Base-by-base conservation (phyloP, 2,888 invertebrate species). In the Apoderus coryli region DNA sequence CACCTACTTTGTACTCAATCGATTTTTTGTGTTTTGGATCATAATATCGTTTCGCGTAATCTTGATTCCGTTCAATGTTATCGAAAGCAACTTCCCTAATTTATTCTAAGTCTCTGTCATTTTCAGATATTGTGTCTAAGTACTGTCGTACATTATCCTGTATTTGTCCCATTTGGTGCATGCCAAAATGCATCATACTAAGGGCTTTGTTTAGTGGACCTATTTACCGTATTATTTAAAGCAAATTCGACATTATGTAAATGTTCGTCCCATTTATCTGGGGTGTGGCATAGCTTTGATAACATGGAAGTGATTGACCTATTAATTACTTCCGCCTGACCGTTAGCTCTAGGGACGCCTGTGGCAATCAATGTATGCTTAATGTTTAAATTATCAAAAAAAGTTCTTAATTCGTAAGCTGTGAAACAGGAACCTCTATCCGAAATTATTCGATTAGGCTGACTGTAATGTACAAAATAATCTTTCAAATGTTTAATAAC, bases 131-230 rank as follows among this genome's bases (percentile, higher is more conserved):
- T 13, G 4, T n/a, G 9, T 37, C 29, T 22, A 44, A 19, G 15
- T 31, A 32, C 7, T 36, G 31, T 14, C 32, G 35, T n/a, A 44
- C 5, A 7, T 35, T 29, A 15, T 48, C 46, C 13, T 36, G 13
- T 9, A 40, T 22, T 4, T 33, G 13, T 7, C 44, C 44, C 25
- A 37, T 38, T 27, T 52, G 50, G 25, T 42, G 15, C 11, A 33
- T 33, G 9, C 29, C 33, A 14, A 32, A 32, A 4, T 29, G 12
- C 10, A 31, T 10, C 19, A 33, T 40, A 36, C 44, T 43, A 2
- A 49, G 44, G 1, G 47, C 42, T 27, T 49, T 41, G n/a, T 1
- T 43, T 40, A n/a, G 49, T 44, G 9, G 44, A 31, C 31, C 45
- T 42, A 25, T 38, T 39, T 9, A 47, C 19, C 1, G 40, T 46